Evolutionary conservation across 2,797 vertebrate species (phyloP).

Genomic region (Fringilla coelebs): DNA sequence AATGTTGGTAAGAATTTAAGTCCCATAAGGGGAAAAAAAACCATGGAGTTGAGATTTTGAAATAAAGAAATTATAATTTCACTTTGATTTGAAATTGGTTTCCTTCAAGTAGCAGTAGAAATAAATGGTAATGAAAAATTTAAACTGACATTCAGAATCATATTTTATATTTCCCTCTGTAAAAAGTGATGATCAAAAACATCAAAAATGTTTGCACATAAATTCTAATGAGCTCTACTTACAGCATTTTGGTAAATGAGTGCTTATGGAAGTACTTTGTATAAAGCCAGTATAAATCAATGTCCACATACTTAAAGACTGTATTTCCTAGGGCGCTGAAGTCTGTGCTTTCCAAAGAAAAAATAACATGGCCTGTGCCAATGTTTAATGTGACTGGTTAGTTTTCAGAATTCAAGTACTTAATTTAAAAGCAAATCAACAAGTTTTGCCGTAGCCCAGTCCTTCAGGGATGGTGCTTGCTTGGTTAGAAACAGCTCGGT

Average conservation of each 20-base stretch:
- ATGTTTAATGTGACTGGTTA: neutral
- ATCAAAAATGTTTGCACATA: conserved; percentile 2
- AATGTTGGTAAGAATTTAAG: neutral
- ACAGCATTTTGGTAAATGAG: neutral
- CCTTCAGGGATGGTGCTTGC: neutral
- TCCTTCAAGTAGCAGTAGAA: neutral
- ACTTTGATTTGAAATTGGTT: neutral
- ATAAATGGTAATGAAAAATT: neutral
- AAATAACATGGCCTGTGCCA: neutral
- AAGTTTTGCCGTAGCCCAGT: neutral
- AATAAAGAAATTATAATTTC: neutral
- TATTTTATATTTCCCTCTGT: neutral
- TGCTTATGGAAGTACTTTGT: neutral
- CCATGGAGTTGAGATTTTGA: neutral
- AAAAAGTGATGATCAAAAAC: conserved; percentile 1
- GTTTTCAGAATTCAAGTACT: neutral
- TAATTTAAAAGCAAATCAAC: neutral
- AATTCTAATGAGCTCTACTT: conserved; percentile 16
- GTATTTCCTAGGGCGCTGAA: neutral
- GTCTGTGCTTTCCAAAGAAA: neutral
- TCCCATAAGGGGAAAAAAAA: neutral
- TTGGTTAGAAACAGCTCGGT: neutral
- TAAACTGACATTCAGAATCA: neutral
- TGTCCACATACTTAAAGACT: neutral
- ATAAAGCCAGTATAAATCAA: neutral